These are phyloP conservation scores for Nezara viridula DNA, from an alignment of 2,888 invertebrate genomes.

Conservation along the genomic window DNA sequence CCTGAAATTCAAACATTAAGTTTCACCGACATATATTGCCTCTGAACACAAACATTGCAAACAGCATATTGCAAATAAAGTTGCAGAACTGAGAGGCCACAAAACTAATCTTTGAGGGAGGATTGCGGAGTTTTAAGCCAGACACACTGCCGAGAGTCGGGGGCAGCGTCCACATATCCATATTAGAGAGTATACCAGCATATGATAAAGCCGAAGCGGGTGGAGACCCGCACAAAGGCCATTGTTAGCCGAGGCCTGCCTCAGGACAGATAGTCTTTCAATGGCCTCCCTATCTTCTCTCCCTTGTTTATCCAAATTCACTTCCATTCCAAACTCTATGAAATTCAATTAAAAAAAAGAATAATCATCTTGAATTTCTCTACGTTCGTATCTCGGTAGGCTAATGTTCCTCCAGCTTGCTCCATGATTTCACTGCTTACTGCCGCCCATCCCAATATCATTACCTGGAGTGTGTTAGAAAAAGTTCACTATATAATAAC, in stretches of 20 bases:
- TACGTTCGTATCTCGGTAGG: not conserved
- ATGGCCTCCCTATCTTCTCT: not conserved
- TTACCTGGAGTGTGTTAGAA: not conserved
- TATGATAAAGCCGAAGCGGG: not conserved
- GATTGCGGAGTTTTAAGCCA: not conserved
- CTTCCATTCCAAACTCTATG: not conserved
- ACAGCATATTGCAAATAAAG: not conserved
- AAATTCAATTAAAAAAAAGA: constrained; percentile 12
- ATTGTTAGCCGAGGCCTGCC: not conserved
- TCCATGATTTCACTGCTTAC: no score
- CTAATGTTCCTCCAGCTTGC: not conserved
- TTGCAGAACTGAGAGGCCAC: not conserved
- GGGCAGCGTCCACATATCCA: not conserved
- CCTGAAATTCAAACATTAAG: not conserved
- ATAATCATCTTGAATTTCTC: not conserved
- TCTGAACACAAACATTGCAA: not conserved
- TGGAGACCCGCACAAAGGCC: not conserved
- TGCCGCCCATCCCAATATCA: not conserved
- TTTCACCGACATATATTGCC: not conserved
- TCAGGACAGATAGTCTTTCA: not conserved
- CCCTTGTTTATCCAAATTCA: constrained; percentile 27
- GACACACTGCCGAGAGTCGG: not conserved
- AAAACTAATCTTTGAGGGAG: not conserved
- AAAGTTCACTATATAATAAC: no score
- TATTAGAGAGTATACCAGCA: not conserved